Evolutionary conservation across 2,797 vertebrate genomes (phyloP).

Genomic region (Epinephelus coioides): DNA sequence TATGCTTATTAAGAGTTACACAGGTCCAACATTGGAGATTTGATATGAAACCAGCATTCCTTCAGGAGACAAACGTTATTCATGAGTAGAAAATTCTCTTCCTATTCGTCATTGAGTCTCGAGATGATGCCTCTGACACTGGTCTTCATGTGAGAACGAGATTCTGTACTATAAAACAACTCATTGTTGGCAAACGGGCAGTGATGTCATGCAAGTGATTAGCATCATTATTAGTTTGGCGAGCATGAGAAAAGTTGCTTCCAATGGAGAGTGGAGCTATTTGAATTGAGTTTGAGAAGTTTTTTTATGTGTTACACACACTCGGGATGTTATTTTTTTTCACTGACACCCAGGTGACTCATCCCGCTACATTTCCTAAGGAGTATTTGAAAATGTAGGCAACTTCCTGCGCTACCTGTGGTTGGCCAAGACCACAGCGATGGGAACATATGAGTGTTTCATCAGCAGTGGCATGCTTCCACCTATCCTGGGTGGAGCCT

Average conservation of each 20-base stretch:
- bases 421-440: slow-evolving; percentile 3
- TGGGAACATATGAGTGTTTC: slow-evolving; percentile 16
- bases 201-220: slow-evolving; percentile 59
- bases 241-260: slow-evolving; percentile 33
- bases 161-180: slow-evolving; percentile 41
- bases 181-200: slow-evolving; percentile 50
- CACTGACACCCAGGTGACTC: slow-evolving; percentile 43
- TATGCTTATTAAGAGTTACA: not conserved
- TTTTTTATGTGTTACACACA: not conserved
- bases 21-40: not conserved
- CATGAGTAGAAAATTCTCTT: slow-evolving; percentile 21
- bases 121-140: slow-evolving; percentile 34
- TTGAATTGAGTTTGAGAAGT: too few relatives aligned
- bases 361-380: slow-evolving; percentile 27
- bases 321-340: not conserved
- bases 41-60: slow-evolving; percentile 6
- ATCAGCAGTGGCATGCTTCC: not conserved
- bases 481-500: slow-evolving; percentile 19
- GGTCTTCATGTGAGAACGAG: slow-evolving; percentile 9
- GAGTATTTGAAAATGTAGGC: slow-evolving; percentile 26
- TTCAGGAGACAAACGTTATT: slow-evolving; percentile 40
- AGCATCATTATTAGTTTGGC: slow-evolving; percentile 47
- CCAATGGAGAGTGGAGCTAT: not conserved
- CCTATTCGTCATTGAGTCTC: slow-evolving; percentile 39
- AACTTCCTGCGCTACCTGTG: slow-evolving; percentile 31